Evolutionary conservation across 1,140 invertebrate species (phyloP).

Genomic region (Camponotus vicinus): DNA sequence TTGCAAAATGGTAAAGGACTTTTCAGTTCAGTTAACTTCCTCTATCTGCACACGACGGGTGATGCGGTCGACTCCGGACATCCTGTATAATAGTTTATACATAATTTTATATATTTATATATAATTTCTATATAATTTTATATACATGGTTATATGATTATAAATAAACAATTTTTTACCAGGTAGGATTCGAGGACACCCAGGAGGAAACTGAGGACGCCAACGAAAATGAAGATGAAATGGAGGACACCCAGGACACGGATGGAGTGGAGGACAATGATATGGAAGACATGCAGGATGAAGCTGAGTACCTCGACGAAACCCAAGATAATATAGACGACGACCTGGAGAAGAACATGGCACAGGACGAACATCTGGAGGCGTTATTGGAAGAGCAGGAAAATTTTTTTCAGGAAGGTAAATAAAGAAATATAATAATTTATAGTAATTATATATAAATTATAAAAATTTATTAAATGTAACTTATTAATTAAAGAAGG

Average conservation of each 20-base stretch:
- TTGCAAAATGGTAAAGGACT: too few species aligned
- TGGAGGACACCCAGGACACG: neutral
- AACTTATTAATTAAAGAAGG: neutral
- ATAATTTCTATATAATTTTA: too few species aligned
- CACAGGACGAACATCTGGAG: neutral
- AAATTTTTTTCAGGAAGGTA: neutral
- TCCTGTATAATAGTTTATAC: too few species aligned
- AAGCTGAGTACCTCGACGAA: too few species aligned
- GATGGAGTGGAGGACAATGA: neutral
- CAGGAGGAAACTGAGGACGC: neutral
- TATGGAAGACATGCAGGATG: neutral
- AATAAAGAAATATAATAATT: constrained; percentile 4
- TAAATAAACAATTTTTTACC: too few species aligned
- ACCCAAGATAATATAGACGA: neutral
- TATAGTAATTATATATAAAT: constrained; percentile 9
- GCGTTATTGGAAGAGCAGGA: neutral
- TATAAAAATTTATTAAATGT: neutral
- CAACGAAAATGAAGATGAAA: neutral
- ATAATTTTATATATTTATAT: too few species aligned
- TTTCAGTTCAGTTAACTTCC: too few species aligned
- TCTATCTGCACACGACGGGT: too few species aligned
- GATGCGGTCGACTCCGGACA: too few species aligned
- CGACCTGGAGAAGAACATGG: neutral
- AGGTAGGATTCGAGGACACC: neutral
- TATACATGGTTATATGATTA: too few species aligned